Conservation (phyloP, 2,113 vertebrate genomes). For the Poecilia latipinna region DNA sequence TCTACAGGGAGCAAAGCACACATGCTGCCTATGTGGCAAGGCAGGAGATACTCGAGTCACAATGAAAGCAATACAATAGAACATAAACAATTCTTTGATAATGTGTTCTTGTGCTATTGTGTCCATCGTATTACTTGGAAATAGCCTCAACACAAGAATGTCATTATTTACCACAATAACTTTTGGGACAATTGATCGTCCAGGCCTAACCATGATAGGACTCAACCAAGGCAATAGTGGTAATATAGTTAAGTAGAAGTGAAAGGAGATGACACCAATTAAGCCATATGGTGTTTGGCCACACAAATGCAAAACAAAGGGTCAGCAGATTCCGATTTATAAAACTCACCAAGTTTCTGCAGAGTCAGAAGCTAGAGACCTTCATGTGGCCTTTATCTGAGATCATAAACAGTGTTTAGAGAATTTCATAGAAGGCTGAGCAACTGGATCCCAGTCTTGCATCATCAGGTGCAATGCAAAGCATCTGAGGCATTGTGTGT, state of each 20-base stretch:
- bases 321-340: background rate
- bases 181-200: no score
- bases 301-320: background rate
- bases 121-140: no score
- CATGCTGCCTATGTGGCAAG: constrained; percentile 60
- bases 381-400: background rate
- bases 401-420: background rate
- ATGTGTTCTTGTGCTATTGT: no score
- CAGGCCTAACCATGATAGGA: no score
- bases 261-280: background rate
- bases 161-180: no score
- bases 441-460: background rate
- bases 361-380: background rate
- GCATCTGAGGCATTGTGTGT: background rate
- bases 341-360: background rate
- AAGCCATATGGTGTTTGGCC: background rate
- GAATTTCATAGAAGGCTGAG: background rate
- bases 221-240: no score
- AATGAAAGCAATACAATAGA: constrained; percentile 50
- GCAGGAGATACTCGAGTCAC: constrained; percentile 43
- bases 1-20: constrained; percentile 56
- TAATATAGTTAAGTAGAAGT: no score
- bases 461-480: background rate
- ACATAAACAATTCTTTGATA: no score
- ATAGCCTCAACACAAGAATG: no score